phyloP scores from a whole-genome alignment of 2,888 invertebrate genomes.

The Lochmaea capreae region DNA sequence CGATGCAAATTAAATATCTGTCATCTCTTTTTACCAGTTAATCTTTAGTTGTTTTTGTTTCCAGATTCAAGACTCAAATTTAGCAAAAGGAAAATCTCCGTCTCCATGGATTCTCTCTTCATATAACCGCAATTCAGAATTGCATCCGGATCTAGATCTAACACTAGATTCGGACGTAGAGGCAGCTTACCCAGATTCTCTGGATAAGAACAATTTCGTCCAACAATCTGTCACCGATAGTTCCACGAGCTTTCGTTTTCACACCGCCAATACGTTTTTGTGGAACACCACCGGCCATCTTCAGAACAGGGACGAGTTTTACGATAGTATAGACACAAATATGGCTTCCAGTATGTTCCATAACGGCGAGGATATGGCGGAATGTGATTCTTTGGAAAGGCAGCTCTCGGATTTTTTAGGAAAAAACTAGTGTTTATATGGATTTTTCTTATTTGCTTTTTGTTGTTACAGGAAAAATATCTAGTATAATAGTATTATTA shows the following conservation, averaged over 20 bases:
- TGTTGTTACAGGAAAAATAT: background rate
- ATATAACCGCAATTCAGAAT: slow-evolving; percentile 59
- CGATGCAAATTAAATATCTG: too few species aligned
- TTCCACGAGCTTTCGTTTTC: slow-evolving; percentile 58
- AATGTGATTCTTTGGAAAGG: slow-evolving; percentile 70
- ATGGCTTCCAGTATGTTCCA: slow-evolving; percentile 63
- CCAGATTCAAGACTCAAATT: slow-evolving; percentile 55
- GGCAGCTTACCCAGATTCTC: slow-evolving; percentile 68
- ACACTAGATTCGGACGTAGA: slow-evolving; percentile 57
- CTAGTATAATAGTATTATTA: too few species aligned
- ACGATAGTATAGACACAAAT: slow-evolving; percentile 76
- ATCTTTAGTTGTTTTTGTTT: slow-evolving; percentile 27
- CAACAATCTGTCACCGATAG: slow-evolving; percentile 57
- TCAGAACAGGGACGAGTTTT: slow-evolving; percentile 66
- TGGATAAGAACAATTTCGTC: slow-evolving; percentile 56
- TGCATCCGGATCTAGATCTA: slow-evolving; percentile 56
- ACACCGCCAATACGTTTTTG: slow-evolving; percentile 69
- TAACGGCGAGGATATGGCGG: slow-evolving; percentile 69
- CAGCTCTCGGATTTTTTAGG: slow-evolving; percentile 57
- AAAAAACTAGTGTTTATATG: slow-evolving; percentile 46
- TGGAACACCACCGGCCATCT: slow-evolving; percentile 65
- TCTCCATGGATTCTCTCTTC: slow-evolving; percentile 66
- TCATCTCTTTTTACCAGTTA: background rate
- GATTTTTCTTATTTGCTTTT: slow-evolving; percentile 20
- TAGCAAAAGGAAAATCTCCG: slow-evolving; percentile 63